Evolutionary conservation across 2,888 invertebrate species (phyloP), one percentile per base, ranked within the genome.

Genomic region (Amphipoea oculea): DNA sequence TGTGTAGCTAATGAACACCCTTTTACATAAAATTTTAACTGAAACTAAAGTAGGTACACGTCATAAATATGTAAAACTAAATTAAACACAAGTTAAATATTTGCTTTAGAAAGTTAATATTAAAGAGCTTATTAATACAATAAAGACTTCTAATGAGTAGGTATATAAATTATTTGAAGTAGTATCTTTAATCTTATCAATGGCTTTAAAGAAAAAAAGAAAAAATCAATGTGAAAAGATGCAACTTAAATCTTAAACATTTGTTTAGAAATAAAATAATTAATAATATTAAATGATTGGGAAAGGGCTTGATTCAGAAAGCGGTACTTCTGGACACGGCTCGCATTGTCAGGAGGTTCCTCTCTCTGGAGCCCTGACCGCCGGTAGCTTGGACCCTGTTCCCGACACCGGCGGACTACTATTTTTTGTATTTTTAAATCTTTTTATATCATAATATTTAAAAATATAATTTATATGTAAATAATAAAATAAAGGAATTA

Each of bases 31-130:
- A 57, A 76, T 42, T 45, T 17, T 2, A 48, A 51, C 23, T 60
- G 1, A 70, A 74, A 69, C 0, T n/a, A 1, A 68, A 51, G 29
- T n/a, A 66, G 9, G 23, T 29, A 67, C 12, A 48, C 14, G 5
- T 81, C 14, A 65, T 57, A 57, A 81, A 60, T 74, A 81, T 80
- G 36, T 80, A 81, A 69, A 69, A 70, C 51, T 66, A 54, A 76
- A 70, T 66, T 23, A 60, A 45, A 60, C 40, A 36, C 23, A 42
- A 57, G 11, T 60, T 20, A 14, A 69, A 57, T 60, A 60, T 45
- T 57, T n/a, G 51, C 40, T 63, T 68, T 17, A 20, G 9, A 51
- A 63, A 63, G 36, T 45, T 29, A 63, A 79, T 63, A 78, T 23
- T 67, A 40, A 66, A 71, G 63, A 40, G 45, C 48, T 66, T 48